Percentiles rank a stretch among this genome's conserved stretches.
phyloP scores from a whole-genome alignment of 2,888 invertebrate genomes.

The Euphydryas editha region DNA sequence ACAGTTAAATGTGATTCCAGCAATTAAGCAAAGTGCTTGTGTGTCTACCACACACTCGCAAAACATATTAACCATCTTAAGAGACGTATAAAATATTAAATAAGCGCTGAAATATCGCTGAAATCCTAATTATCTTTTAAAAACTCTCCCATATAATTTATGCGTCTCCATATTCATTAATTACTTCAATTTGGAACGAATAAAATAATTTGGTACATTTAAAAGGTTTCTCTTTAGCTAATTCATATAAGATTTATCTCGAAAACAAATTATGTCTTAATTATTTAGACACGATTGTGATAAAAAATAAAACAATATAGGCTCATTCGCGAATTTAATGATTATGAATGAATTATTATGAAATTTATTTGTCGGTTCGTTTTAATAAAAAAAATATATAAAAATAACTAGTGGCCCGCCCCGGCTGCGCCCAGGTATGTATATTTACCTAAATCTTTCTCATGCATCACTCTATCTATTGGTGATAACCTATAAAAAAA shows the following conservation, averaged over 20 bases:
- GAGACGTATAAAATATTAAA: constrained; percentile 9
- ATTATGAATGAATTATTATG: no score
- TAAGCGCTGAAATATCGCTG: constrained; percentile 16
- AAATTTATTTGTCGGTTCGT: no score
- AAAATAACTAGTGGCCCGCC: no score
- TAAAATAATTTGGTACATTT: constrained; percentile 14
- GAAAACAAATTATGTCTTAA: not conserved
- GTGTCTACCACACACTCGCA: constrained; percentile 1
- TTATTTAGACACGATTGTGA: not conserved
- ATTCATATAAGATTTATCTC: not conserved
- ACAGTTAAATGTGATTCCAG: constrained; percentile 32
- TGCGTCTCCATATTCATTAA: constrained; percentile 19
- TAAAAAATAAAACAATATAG: not conserved
- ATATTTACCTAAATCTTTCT: no score
- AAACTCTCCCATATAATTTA: constrained; percentile 22
- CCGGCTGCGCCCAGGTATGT: no score
- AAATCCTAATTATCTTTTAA: constrained; percentile 24
- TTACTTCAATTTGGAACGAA: constrained; percentile 25
- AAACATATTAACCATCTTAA: constrained; percentile 6
- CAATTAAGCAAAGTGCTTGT: constrained; percentile 29
- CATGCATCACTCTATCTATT: no score
- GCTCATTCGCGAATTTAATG: no score
- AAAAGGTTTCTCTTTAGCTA: not conserved
- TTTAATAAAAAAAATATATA: no score
- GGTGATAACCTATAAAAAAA: no score